Conservation (phyloP, 2,888 invertebrate genomes). For the Apotomis turbidana region DNA sequence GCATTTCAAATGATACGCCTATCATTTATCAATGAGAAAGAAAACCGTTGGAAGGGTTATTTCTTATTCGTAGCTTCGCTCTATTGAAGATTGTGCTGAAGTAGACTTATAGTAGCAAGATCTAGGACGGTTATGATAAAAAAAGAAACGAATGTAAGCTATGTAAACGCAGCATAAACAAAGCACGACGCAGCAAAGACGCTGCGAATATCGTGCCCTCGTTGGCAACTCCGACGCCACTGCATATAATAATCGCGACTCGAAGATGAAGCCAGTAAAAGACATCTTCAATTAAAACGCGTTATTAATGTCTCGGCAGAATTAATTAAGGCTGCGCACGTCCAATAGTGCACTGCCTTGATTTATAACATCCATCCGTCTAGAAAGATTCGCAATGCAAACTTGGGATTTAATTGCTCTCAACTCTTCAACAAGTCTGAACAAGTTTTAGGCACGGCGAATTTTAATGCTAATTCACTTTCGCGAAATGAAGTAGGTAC, state of each 20-base stretch:
- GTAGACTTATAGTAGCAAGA: too few relatives aligned
- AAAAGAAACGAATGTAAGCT: not conserved
- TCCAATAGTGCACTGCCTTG: slow-evolving; percentile 58
- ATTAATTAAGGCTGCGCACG: slow-evolving; percentile 61
- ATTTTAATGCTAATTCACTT: slow-evolving; percentile 1
- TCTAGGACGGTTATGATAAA: not conserved
- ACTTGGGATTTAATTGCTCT: slow-evolving; percentile 27
- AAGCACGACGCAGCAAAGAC: slow-evolving; percentile 9
- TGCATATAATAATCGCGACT: slow-evolving; percentile 58
- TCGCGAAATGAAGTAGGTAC: not conserved
- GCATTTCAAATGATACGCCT: too few relatives aligned
- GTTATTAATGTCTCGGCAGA: slow-evolving; percentile 64
- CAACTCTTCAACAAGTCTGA: slow-evolving; percentile 5
- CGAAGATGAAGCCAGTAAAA: slow-evolving; percentile 59
- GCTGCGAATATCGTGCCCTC: slow-evolving; percentile 25
- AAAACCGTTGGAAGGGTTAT: too few relatives aligned
- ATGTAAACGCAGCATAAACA: not conserved
- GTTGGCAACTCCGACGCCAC: slow-evolving; percentile 32
- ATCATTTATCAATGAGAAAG: too few relatives aligned
- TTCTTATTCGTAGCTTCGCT: too few relatives aligned
- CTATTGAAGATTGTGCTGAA: too few relatives aligned
- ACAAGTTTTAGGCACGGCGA: not conserved
- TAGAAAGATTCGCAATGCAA: slow-evolving; percentile 50
- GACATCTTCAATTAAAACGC: slow-evolving; percentile 58
- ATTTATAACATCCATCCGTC: slow-evolving; percentile 57